Conservation (phyloP, 2,888 invertebrate species). For the Nomada goodeniana region DNA sequence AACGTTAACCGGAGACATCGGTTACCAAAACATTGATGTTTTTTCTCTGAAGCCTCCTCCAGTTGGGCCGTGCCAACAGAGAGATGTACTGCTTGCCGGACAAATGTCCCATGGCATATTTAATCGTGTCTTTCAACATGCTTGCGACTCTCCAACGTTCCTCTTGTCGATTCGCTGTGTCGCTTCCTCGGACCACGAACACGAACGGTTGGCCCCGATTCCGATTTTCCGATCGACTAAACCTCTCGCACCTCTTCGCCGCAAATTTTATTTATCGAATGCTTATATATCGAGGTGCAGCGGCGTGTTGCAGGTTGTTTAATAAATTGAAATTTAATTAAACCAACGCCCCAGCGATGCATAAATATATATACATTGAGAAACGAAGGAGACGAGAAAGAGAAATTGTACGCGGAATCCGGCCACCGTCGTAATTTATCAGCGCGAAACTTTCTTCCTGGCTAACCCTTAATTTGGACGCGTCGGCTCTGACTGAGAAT, state of each 20-base stretch:
- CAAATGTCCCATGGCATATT: conserved; percentile 78
- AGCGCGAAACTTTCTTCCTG: conserved; percentile 22
- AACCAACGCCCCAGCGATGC: conserved; percentile 9
- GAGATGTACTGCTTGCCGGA: conserved; percentile 72
- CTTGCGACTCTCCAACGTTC: conserved; percentile 36
- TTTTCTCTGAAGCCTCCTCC: conserved; percentile 68
- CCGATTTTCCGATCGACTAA: neutral
- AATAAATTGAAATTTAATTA: conserved; percentile 45
- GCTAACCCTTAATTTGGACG: conserved; percentile 56
- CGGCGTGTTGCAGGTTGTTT: conserved; percentile 25
- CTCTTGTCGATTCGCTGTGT: neutral
- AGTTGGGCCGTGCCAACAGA: conserved; percentile 74
- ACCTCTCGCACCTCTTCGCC: neutral
- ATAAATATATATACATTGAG: neutral
- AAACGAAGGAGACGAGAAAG: neutral
- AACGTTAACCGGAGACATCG: neutral
- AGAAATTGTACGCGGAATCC: conserved; percentile 4
- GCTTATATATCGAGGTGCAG: neutral
- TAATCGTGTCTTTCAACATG: conserved; percentile 76
- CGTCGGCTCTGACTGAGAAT: conserved; percentile 8
- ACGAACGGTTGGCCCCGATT: neutral
- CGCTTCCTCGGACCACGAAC: neutral
- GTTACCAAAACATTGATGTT: conserved; percentile 54
- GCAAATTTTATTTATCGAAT: conserved; percentile 4
- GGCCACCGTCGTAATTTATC: conserved; percentile 31